phyloP scores from a whole-genome alignment of 1,140 invertebrate species.

The Platyura marginata region DNA sequence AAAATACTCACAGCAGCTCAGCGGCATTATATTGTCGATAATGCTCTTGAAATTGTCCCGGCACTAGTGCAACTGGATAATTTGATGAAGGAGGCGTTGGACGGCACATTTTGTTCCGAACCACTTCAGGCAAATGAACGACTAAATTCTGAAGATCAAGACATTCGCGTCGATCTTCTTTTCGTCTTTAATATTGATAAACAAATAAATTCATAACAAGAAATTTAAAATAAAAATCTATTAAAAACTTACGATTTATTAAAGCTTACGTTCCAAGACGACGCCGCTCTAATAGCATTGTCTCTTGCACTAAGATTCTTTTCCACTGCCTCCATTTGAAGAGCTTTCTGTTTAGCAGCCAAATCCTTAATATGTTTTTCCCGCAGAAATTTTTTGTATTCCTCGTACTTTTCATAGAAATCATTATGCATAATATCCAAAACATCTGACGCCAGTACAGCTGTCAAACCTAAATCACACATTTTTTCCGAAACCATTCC shows the following conservation, averaged over 20 bases:
- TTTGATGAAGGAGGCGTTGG: constrained; percentile 13
- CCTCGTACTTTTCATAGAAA: constrained; percentile 89
- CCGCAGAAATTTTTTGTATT: constrained; percentile 67
- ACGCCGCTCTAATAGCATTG: constrained; percentile 69
- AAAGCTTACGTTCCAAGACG: constrained; percentile 73
- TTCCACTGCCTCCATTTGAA: constrained; percentile 29
- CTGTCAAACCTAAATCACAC: constrained; percentile 84
- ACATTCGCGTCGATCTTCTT: constrained; percentile 17
- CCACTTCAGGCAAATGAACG: constrained; percentile 6
- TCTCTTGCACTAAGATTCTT: constrained; percentile 56
- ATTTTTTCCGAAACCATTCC: constrained; percentile 77
- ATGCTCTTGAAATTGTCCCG: constrained; percentile 81
- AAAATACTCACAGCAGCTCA: constrained; percentile 36
- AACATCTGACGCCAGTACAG: constrained; percentile 77
- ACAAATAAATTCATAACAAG: too few relatives aligned
- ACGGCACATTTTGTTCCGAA: background rate
- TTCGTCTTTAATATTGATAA: constrained; percentile 16
- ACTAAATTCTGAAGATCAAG: constrained; percentile 22
- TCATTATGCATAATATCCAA: constrained; percentile 88
- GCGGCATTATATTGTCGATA: constrained; percentile 45
- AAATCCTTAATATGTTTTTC: constrained; percentile 40
- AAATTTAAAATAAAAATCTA: background rate
- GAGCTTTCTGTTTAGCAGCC: constrained; percentile 25
- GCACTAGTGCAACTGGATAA: constrained; percentile 81
- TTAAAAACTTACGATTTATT: constrained; percentile 40